Evolutionary conservation across 2,888 invertebrate species (phyloP), one percentile per base, ranked within the genome.

Genomic region (Orthosia incerta): DNA sequence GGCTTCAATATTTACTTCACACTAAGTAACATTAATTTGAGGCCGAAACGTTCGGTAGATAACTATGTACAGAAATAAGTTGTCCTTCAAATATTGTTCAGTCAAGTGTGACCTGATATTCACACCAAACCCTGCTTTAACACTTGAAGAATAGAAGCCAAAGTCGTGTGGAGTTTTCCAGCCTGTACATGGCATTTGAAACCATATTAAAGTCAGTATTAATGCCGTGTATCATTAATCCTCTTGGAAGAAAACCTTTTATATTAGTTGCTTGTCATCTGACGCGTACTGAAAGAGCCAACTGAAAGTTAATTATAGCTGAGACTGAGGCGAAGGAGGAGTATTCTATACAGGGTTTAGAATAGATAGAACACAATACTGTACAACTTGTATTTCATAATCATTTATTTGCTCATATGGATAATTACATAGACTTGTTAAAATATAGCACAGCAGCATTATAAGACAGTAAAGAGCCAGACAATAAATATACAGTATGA

Each of bases 1-100:
- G 50, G 45, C 23, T 57, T 83, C 50, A 74, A 74, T 80, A 71
- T 80, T 73, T 50, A 83, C 79, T 67, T 61, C 56, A 73, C 53
- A 72, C 26, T 39, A 56, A 79, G 77, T 53, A 56, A 72, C 64
- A 59, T 66, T 68, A n/a, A 73, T 70, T 77, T 48, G 68, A 74
- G 74, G 71, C 79, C 71, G 31, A 66, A 78, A 51, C 71, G 62
- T 62, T 74, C 31, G 55, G 69, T 63, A 84, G 67, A 79, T 69
- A 75, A 74, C 59, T 81, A 61, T 50, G 62, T 71, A 84, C 76
- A 75, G 62, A 85, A 86, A 82, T 82, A 85, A 82, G 67, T 79
- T 86, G 82, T 75, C 84, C 84, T 82, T 85, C 69, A 86, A 79
- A 76, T 74, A 81, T 59, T 81, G 72, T 71, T 79, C 71, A 76